Evolutionary conservation across 2,888 invertebrate genomes (phyloP), one percentile per base, ranked within the genome.

Genomic region (Trissolcus japonicus): DNA sequence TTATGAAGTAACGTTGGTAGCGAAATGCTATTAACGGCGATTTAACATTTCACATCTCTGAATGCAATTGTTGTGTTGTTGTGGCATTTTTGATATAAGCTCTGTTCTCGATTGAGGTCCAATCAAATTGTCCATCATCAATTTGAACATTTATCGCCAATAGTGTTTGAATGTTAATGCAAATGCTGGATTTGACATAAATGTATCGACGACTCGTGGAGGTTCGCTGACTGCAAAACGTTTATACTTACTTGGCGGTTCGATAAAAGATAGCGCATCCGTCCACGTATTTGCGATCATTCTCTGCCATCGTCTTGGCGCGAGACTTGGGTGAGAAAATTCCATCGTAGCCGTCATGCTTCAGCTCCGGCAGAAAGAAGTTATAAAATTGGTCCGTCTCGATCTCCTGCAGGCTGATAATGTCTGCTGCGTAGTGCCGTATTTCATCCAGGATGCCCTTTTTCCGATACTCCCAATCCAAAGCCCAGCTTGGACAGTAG

Each of bases 221-320:
- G 35, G 9, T 35, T 9, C 9, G 9, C 9, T 35, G 35, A 46
- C 16, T 61, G 73, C 46, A 61, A 66, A 66, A 66, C 61, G 79
- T 76, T 74, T 51, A n/a, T n/a, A 91, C 94, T 92, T 90, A 96
- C 96, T 97, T 97, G 87, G 94, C 94, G 87, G 95, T 94, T 90
- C 96, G 94, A 91, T 94, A 99, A 91, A 99, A 99, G 87, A 99
- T 99, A 82, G 99, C 99, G 92, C 99, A 99, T 80, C 99, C 99
- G 89, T 99, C 99, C 65, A 99, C 99, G 90, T 96, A 97, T 90
- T 98, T 98, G 86, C 97, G 92, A 88, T 99, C 99, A 83, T 95
- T 94, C 87, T 98, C 98, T 1, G 94, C 93, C 99, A 99, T 99
- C 71, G 98, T 99, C 90, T 98, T 98, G 56, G 99, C 99, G 71